A percentile compares a stretch with the other conserved stretches of the same genome.
These are phyloP conservation scores for Notolepis coatsorum DNA, from an alignment of 2,797 vertebrate genomes.

Conservation along the genomic window DNA sequence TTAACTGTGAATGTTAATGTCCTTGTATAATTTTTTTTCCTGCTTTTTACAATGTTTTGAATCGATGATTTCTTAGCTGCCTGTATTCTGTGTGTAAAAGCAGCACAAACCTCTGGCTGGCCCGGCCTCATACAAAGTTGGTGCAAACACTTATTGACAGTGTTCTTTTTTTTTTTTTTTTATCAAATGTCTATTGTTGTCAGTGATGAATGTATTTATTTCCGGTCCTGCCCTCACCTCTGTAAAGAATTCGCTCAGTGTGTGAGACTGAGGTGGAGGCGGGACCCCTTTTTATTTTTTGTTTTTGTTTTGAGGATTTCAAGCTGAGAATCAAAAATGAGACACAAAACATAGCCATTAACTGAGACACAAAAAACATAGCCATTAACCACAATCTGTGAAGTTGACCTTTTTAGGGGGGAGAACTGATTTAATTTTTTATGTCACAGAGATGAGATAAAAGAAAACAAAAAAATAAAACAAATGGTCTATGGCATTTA, in stretches of 20 bases:
- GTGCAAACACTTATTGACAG: conserved; percentile 97
- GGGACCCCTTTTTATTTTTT: conserved; percentile 74
- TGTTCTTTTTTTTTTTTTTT: conserved; percentile 86
- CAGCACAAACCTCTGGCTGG: conserved; percentile 77
- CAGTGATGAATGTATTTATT: conserved; percentile 99
- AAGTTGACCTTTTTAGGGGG: conserved; percentile 60
- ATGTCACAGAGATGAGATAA: conserved; percentile 47
- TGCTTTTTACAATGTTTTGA: conserved; percentile 46
- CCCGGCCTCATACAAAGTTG: conserved; percentile 89
- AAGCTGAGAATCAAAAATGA: conserved; percentile 84
- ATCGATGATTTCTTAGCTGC: conserved; percentile 42
- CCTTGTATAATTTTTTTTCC: conserved; percentile 44
- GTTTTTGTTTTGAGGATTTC: conserved; percentile 76
- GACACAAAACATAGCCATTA: conserved; percentile 78
- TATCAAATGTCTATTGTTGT: conserved; percentile 93
- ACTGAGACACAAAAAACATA: conserved; percentile 73
- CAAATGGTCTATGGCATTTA: conserved; percentile 69
- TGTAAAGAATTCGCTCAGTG: conserved; percentile 84
- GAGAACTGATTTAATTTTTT: conserved; percentile 62
- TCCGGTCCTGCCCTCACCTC: conserved; percentile 89
- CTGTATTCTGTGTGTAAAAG: conserved; percentile 70
- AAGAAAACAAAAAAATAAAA: no score
- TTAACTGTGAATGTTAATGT: conserved; percentile 81
- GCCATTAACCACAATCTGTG: conserved; percentile 81
- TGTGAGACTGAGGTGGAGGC: conserved; percentile 81